These are phyloP conservation scores for Punctoribates punctum DNA, from an alignment of 2,888 invertebrate species.

Conservation along the genomic window DNA sequence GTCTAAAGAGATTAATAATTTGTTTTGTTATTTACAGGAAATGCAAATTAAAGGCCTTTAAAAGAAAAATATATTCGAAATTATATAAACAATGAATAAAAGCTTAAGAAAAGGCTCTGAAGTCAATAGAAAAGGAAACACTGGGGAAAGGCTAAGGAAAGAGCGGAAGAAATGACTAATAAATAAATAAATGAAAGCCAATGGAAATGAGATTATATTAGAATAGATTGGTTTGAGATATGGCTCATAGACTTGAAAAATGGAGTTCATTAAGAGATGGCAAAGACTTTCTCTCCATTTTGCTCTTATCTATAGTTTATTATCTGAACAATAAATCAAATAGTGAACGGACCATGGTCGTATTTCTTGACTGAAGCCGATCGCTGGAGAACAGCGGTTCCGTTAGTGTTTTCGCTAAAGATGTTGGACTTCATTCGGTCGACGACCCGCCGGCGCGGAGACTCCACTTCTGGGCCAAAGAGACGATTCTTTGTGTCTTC, in stretches of 20 bases:
- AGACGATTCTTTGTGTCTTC: conserved; percentile 46
- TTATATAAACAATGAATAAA: conserved; percentile 9
- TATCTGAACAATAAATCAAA: neutral
- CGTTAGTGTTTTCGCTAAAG: conserved; percentile 45
- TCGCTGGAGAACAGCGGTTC: conserved; percentile 22
- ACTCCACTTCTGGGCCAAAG: conserved; percentile 46
- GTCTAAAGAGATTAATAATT: neutral
- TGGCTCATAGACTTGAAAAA: conserved; percentile 27
- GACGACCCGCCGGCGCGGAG: conserved; percentile 46
- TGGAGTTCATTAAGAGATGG: conserved; percentile 9
- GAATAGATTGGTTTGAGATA: neutral
- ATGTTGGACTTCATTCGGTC: conserved; percentile 49
- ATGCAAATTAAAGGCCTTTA: conserved; percentile 19
- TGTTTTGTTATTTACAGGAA: conserved; percentile 9
- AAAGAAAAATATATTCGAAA: neutral
- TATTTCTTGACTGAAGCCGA: conserved; percentile 44
- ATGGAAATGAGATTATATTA: too few species aligned
- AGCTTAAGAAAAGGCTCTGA: neutral
- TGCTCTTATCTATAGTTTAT: neutral
- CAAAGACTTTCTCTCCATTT: neutral
- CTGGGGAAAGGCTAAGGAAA: neutral
- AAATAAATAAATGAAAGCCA: neutral
- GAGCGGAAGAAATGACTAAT: neutral
- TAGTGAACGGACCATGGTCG: conserved; percentile 31
- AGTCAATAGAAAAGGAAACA: neutral